These are phyloP conservation scores for Xiphias gladius DNA, from an alignment of 2,113 vertebrate genomes.

Conservation along the genomic window DNA sequence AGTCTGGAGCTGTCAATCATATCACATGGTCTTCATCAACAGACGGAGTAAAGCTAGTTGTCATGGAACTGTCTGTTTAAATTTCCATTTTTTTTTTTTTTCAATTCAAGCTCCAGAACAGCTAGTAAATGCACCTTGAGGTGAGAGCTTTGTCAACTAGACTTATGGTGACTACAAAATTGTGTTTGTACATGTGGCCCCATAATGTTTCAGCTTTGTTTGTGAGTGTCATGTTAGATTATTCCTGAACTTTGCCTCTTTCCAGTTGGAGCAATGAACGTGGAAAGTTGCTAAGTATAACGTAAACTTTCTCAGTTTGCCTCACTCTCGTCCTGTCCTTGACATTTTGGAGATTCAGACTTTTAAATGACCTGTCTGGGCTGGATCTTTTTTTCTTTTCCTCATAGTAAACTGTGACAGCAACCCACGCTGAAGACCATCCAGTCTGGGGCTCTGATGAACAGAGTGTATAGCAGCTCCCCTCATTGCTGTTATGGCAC, in stretches of 20 bases:
- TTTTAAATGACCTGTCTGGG: conserved; percentile 47
- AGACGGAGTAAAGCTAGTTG: background rate
- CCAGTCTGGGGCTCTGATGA: conserved; percentile 68
- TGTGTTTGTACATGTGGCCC: conserved; percentile 43
- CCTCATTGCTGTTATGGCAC: conserved; percentile 81
- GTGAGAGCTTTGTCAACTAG: conserved; percentile 6
- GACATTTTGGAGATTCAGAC: conserved; percentile 63
- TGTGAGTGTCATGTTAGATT: conserved; percentile 59
- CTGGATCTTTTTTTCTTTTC: background rate
- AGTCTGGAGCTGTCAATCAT: background rate
- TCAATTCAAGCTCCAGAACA: background rate
- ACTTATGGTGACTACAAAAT: conserved; percentile 35
- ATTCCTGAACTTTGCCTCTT: conserved; percentile 56
- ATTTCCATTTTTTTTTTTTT: background rate
- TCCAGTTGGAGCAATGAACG: conserved; percentile 57
- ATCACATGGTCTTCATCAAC: background rate
- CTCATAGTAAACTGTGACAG: conserved; percentile 69
- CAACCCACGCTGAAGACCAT: conserved; percentile 46
- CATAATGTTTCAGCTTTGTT: conserved; percentile 48
- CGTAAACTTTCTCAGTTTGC: conserved; percentile 60
- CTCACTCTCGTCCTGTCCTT: conserved; percentile 50
- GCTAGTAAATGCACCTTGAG: conserved; percentile 7
- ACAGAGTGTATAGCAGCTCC: conserved; percentile 69
- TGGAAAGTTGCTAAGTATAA: conserved; percentile 55
- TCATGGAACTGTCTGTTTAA: background rate